Evolutionary conservation across 2,888 invertebrate genomes (phyloP).

Genomic region (Busseola fusca): DNA sequence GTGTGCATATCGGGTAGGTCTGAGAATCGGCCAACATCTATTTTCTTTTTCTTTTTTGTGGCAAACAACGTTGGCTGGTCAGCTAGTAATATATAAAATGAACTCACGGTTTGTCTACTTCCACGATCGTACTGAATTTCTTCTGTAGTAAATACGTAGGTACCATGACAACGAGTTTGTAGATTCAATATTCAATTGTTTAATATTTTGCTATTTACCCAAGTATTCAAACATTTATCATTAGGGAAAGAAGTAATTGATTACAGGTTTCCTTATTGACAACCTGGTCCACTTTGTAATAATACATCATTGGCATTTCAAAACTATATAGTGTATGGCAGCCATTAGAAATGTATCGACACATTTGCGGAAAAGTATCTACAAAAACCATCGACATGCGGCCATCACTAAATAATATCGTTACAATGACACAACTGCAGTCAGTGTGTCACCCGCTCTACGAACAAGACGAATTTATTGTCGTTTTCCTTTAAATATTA

Average conservation of each 20-base stretch:
- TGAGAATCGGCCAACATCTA: no score
- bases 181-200: not conserved
- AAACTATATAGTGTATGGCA: slow-evolving; percentile 2
- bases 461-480: slow-evolving; percentile 58
- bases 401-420: slow-evolving; percentile 61
- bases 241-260: slow-evolving; percentile 2
- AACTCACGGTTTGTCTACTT: not conserved
- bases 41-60: no score
- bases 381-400: slow-evolving; percentile 45
- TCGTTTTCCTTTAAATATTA: slow-evolving; percentile 59
- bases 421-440: slow-evolving; percentile 62
- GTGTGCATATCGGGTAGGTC: no score
- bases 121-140: not conserved
- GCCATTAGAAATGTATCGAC: slow-evolving; percentile 22
- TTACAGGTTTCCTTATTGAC: slow-evolving; percentile 23
- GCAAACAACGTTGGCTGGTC: no score
- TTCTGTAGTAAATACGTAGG: not conserved
- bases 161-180: not conserved
- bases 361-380: slow-evolving; percentile 39
- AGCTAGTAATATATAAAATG: no score
- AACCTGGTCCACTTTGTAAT: slow-evolving; percentile 9
- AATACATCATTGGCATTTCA: not conserved
- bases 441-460: slow-evolving; percentile 63
- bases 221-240: not conserved
- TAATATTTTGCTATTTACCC: slow-evolving; percentile 1